phyloP scores from a whole-genome alignment of 2,888 invertebrate genomes.

The Eustalomyia histrio region DNA sequence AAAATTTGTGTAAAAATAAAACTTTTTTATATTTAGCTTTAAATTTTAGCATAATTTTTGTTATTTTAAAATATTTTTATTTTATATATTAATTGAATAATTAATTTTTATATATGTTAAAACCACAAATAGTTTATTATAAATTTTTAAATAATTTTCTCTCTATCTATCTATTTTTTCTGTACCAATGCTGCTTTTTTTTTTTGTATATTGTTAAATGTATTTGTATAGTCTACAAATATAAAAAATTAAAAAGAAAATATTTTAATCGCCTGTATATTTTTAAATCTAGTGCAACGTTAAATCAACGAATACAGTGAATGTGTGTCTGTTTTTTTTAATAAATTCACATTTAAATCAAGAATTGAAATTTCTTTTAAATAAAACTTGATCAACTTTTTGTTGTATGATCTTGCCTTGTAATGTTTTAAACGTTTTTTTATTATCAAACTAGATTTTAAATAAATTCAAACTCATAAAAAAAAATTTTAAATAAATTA shows the following conservation, averaged over 20 bases:
- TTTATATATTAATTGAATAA: too few relatives aligned
- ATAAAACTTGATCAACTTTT: constrained; percentile 47
- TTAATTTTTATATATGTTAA: not conserved
- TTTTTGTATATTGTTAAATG: not conserved
- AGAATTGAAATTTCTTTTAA: constrained; percentile 10
- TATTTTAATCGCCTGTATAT: not conserved
- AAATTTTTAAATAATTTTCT: not conserved
- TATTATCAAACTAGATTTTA: constrained; percentile 50
- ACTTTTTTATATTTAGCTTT: constrained; percentile 49
- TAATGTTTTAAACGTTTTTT: constrained; percentile 34
- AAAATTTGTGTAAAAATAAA: constrained; percentile 23
- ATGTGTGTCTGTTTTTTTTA: constrained; percentile 16
- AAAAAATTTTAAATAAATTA: not conserved
- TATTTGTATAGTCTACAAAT: not conserved
- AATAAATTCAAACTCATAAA: constrained; percentile 23
- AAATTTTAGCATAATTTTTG: constrained; percentile 57
- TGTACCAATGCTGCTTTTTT: not conserved
- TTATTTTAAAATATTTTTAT: not conserved
- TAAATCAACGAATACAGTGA: constrained; percentile 52
- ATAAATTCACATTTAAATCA: not conserved
- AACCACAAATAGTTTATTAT: not conserved
- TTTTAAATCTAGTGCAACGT: constrained; percentile 36
- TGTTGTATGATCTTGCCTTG: constrained; percentile 61
- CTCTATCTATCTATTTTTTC: not conserved
- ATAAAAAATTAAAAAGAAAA: not conserved